phyloP scores from a whole-genome alignment of 2,888 invertebrate species.

The Pyrocoelia pectoralis region DNA sequence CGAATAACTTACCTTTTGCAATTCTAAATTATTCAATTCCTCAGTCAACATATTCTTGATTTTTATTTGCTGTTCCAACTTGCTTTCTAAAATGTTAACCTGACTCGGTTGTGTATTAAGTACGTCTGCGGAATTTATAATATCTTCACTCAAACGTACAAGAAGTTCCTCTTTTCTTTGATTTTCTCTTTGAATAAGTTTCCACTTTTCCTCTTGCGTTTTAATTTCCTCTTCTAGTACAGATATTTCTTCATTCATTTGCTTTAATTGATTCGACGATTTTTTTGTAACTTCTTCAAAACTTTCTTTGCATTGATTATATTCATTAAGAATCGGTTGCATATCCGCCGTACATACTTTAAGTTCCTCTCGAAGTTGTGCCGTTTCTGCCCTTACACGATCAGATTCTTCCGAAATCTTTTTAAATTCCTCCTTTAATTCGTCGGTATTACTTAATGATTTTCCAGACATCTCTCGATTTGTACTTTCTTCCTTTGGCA shows the following conservation, averaged over 20 bases:
- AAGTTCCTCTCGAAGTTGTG: conserved; percentile 39
- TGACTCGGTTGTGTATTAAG: conserved; percentile 45
- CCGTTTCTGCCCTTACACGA: conserved; percentile 35
- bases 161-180: conserved; percentile 65
- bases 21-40: conserved; percentile 27
- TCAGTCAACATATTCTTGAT: conserved; percentile 25
- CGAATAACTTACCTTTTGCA: conserved; percentile 27
- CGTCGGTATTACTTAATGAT: conserved; percentile 65
- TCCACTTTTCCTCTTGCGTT: conserved; percentile 65
- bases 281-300: conserved; percentile 41
- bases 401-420: conserved; percentile 40
- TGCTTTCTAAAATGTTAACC: conserved; percentile 70
- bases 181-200: conserved; percentile 64
- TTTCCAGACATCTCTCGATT: background rate
- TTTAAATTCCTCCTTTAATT: conserved; percentile 42
- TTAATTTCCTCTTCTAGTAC: conserved; percentile 64
- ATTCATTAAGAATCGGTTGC: conserved; percentile 22
- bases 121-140: conserved; percentile 31
- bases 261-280: conserved; percentile 60
- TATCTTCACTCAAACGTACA: conserved; percentile 62
- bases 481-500: conserved; percentile 17
- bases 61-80: conserved; percentile 69
- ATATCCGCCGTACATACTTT: conserved; percentile 19
- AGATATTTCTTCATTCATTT: conserved; percentile 64
- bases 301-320: conserved; percentile 31